phyloP scores from a whole-genome alignment of 2,113 vertebrate genomes.

The Rhodinocichla rosea region DNA sequence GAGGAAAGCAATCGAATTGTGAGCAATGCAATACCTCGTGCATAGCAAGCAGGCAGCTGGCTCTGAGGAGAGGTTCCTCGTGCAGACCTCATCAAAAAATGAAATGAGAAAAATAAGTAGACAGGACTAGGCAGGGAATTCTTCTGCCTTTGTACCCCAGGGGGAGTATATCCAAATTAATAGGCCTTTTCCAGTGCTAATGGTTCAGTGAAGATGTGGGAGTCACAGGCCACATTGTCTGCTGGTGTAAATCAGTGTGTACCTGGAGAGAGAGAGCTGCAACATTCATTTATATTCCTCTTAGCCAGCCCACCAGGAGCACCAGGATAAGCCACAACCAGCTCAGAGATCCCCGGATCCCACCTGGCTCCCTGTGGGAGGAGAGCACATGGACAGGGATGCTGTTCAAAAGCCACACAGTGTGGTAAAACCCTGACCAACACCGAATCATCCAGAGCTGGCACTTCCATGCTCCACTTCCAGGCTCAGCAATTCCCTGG shows the following conservation, averaged over 20 bases:
- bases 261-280: neutral
- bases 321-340: neutral
- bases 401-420: neutral
- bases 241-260: neutral
- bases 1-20: neutral
- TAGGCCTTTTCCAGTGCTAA: conserved; percentile 32
- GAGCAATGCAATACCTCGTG: neutral
- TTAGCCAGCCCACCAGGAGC: neutral
- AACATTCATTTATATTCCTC: neutral
- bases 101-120: conserved; percentile 63
- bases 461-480: neutral
- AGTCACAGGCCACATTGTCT: neutral
- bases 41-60: conserved; percentile 59
- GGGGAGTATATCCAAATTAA: conserved; percentile 37
- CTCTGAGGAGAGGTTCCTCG: neutral
- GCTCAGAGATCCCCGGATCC: neutral
- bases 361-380: neutral
- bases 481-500: neutral
- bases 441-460: neutral
- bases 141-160: conserved; percentile 24
- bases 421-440: neutral
- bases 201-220: conserved; percentile 1
- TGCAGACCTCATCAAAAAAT: conserved; percentile 57
- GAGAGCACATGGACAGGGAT: neutral
- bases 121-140: conserved; percentile 44